These are phyloP conservation scores for Schizotus pectinicornis DNA, from an alignment of 2,888 invertebrate genomes.

Conservation along the genomic window DNA sequence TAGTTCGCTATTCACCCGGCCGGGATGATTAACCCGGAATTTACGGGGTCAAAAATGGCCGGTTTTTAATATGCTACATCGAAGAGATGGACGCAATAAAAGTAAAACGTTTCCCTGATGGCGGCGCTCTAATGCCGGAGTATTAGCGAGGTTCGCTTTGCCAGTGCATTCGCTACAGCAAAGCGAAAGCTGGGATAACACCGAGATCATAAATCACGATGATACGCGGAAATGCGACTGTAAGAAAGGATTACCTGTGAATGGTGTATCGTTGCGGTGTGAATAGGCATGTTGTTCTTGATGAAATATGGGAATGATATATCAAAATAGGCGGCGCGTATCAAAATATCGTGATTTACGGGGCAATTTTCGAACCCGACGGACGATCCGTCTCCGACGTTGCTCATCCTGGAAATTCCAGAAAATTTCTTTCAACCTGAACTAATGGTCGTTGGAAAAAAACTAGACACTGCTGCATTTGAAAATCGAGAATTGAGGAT, in stretches of 20 bases:
- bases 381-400: too few species aligned
- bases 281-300: constrained; percentile 8
- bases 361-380: constrained; percentile 2
- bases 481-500: too few species aligned
- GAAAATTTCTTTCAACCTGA: too few species aligned
- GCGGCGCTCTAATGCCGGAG: too few species aligned
- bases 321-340: constrained; percentile 23
- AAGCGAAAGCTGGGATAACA: constrained; percentile 4
- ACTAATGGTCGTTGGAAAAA: too few species aligned
- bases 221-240: constrained; percentile 23
- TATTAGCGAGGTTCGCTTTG: too few species aligned
- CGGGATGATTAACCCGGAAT: not conserved
- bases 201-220: constrained; percentile 20
- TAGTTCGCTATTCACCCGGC: constrained; percentile 13
- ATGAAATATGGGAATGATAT: constrained; percentile 18
- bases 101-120: not conserved
- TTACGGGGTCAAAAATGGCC: constrained; percentile 3
- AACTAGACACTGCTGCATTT: too few species aligned
- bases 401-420: too few species aligned
- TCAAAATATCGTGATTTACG: constrained; percentile 22
- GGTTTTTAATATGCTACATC: not conserved
- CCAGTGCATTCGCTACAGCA: not conserved
- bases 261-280: constrained; percentile 20
- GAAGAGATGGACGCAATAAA: not conserved
- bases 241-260: constrained; percentile 28